phyloP scores from a whole-genome alignment of 2,888 invertebrate genomes.

The Ophioninae sp. region DNA sequence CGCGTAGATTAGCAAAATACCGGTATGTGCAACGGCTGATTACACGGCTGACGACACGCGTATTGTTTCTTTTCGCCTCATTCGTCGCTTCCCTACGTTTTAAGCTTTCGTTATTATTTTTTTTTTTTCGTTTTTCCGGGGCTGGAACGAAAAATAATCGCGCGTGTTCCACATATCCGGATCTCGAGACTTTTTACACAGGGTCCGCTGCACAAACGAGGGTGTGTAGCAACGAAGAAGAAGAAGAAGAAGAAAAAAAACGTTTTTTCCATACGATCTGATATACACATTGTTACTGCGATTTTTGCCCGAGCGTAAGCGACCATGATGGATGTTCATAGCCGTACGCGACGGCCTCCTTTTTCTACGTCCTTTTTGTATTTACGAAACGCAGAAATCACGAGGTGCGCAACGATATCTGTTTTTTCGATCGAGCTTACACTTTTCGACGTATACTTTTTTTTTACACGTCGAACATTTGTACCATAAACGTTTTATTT shows the following conservation, averaged over 20 bases:
- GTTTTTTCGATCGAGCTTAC: slow-evolving; percentile 52
- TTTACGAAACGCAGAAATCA: slow-evolving; percentile 18
- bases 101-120: slow-evolving; percentile 8
- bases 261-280: slow-evolving; percentile 47
- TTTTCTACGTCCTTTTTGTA: slow-evolving; percentile 50
- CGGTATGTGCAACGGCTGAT: too few relatives aligned
- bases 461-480: slow-evolving; percentile 49
- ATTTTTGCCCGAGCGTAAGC: slow-evolving; percentile 31
- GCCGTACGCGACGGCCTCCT: slow-evolving; percentile 36
- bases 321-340: slow-evolving; percentile 36
- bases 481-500: slow-evolving; percentile 27
- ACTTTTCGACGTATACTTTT: slow-evolving; percentile 33
- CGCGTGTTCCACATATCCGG: slow-evolving; percentile 26
- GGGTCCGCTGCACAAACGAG: slow-evolving; percentile 57
- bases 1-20: too few relatives aligned
- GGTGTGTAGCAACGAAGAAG: slow-evolving; percentile 45
- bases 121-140: slow-evolving; percentile 14
- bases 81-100: slow-evolving; percentile 21
- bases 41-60: slow-evolving; percentile 3
- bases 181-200: slow-evolving; percentile 57
- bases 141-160: slow-evolving; percentile 31
- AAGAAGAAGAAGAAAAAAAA: slow-evolving; percentile 5
- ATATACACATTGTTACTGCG: slow-evolving; percentile 31
- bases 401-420: slow-evolving; percentile 16
- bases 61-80: slow-evolving; percentile 20